phyloP scores from a whole-genome alignment of 92 coral and sea anemone genomes.

The Blastomussa wellsi region DNA sequence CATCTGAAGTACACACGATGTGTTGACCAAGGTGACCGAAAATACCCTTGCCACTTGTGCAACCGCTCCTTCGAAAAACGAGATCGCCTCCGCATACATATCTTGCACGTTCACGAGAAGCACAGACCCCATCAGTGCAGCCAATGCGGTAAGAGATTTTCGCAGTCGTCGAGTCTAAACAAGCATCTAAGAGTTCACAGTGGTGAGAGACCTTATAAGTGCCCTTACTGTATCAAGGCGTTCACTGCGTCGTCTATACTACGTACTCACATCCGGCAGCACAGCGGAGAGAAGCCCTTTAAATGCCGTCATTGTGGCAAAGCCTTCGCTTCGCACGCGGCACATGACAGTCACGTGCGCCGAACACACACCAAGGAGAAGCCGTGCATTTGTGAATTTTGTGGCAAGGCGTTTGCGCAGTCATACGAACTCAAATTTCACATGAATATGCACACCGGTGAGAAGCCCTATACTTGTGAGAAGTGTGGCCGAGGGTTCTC shows the following conservation, averaged over 20 bases:
- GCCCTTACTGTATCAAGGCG: slow-evolving; percentile 95
- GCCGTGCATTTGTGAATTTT: slow-evolving; percentile 95
- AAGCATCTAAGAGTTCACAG: slow-evolving; percentile 96
- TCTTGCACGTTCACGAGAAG: slow-evolving; percentile 98
- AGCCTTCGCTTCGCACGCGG: slow-evolving; percentile 99
- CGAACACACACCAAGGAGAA: slow-evolving; percentile 98
- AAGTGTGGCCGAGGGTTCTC: slow-evolving; percentile 98
- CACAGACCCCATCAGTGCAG: slow-evolving; percentile 98
- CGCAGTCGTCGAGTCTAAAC: slow-evolving; percentile 96
- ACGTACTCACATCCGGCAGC: slow-evolving; percentile 96
- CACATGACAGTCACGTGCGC: slow-evolving; percentile 99
- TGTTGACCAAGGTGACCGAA: slow-evolving; percentile 97
- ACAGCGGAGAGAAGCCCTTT: slow-evolving; percentile 97
- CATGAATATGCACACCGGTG: slow-evolving; percentile 99
- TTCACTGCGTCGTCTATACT: slow-evolving; percentile 97
- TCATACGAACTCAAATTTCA: slow-evolving; percentile 98
- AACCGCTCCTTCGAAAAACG: slow-evolving; percentile 98
- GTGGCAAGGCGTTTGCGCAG: slow-evolving; percentile 98
- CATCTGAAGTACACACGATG: slow-evolving; percentile 98
- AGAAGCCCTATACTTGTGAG: slow-evolving; percentile 93
- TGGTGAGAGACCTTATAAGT: slow-evolving; percentile 97
- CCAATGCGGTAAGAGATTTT: slow-evolving; percentile 95
- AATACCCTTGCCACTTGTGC: slow-evolving; percentile 95
- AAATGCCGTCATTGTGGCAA: slow-evolving; percentile 98
- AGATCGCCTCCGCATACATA: slow-evolving; percentile 95